These are phyloP conservation scores for Amblyraja radiata DNA, from an alignment of 2,797 vertebrate genomes.

Conservation along the genomic window DNA sequence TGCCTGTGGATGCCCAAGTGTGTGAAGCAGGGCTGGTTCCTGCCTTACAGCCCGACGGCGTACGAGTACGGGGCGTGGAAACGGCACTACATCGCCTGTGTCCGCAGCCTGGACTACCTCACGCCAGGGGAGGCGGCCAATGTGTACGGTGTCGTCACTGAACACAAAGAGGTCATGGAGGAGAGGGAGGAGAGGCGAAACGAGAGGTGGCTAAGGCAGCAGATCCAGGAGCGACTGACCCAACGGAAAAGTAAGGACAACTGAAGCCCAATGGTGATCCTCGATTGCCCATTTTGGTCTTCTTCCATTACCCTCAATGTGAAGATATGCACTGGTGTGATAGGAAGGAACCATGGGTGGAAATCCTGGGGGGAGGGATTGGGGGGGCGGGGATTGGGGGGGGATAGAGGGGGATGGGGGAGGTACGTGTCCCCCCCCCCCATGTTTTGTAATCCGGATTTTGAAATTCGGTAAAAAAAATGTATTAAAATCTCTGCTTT, in stretches of 20 bases:
- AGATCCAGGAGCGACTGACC: conserved; percentile 56
- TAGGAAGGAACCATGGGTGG: no score
- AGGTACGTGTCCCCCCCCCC: no score
- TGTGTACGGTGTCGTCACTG: conserved; percentile 57
- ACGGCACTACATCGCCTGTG: conserved; percentile 61
- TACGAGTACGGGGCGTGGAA: conserved; percentile 70
- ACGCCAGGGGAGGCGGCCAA: conserved; percentile 58
- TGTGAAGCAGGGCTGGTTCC: conserved; percentile 66
- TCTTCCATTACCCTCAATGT: no score
- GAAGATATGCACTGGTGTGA: no score
- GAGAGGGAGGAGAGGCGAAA: conserved; percentile 59
- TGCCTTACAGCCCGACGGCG: conserved; percentile 59
- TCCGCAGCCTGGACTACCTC: conserved; percentile 58
- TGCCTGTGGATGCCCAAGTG: conserved; percentile 68
- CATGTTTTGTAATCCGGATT: no score
- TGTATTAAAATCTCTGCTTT: no score
- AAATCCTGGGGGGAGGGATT: no score
- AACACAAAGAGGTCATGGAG: conserved; percentile 49
- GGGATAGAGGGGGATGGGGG: no score
- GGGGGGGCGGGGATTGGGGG: no score
- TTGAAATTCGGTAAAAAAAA: no score
- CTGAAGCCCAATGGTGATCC: not conserved
- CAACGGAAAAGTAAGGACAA: conserved; percentile 63
- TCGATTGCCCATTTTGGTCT: no score
- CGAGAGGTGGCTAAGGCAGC: conserved; percentile 58